A percentile compares a stretch with the other conserved stretches of the same genome.
Evolutionary conservation across 2,888 invertebrate species (phyloP).

Genomic region (Vannuccia rotundouncinata): DNA sequence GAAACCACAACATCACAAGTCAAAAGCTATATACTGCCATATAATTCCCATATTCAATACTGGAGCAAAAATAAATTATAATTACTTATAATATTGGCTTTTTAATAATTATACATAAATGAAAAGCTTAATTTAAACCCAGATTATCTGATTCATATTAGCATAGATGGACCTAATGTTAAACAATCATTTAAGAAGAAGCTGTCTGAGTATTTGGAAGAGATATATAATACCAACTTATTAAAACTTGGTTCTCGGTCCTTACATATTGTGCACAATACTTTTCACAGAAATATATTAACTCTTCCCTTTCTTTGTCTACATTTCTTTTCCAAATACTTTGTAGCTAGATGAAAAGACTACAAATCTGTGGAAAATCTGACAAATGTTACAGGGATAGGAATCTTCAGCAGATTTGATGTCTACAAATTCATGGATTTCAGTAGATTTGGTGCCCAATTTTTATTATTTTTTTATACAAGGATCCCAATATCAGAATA

Average conservation of each 20-base stretch:
- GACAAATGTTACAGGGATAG: slow-evolving; percentile 7
- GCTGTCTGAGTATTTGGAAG: slow-evolving; percentile 1
- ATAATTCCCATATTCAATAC: no score
- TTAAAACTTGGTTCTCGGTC: slow-evolving; percentile 10
- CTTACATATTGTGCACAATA: slow-evolving; percentile 17
- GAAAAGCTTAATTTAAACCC: neutral
- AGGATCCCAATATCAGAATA: no score
- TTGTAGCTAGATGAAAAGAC: neutral
- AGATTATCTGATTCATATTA: neutral
- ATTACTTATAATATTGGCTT: no score
- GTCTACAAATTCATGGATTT: no score
- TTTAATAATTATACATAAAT: no score
- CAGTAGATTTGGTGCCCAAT: no score
- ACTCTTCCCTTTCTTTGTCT: neutral
- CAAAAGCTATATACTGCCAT: no score
- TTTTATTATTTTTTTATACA: no score
- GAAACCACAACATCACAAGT: no score
- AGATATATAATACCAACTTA: neutral
- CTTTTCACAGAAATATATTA: neutral
- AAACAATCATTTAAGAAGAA: slow-evolving; percentile 12
- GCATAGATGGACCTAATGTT: slow-evolving; percentile 9
- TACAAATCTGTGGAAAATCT: slow-evolving; percentile 24
- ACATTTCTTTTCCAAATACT: slow-evolving; percentile 3
- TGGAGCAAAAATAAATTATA: no score
- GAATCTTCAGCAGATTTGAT: no score